Evolutionary conservation across 1,140 invertebrate genomes (phyloP).

Genomic region (Lepidostoma basale): DNA sequence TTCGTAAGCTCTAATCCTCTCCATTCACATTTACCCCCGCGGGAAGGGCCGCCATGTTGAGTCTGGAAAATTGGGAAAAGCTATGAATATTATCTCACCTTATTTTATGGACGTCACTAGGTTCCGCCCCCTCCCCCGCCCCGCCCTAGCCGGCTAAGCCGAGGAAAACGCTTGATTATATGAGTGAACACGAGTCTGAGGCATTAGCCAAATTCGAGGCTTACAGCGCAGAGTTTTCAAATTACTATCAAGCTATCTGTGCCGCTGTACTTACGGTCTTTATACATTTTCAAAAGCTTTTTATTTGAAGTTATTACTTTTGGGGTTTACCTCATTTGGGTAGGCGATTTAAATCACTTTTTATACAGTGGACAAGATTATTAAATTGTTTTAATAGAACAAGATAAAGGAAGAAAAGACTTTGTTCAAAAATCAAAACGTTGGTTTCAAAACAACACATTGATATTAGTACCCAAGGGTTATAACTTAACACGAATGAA

Average conservation of each 20-base stretch:
- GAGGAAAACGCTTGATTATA: constrained; percentile 24
- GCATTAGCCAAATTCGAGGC: constrained; percentile 9
- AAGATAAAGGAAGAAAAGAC: too few relatives aligned
- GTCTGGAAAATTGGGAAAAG: constrained; percentile 36
- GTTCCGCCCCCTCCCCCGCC: constrained; percentile 26
- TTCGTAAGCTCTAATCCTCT: constrained; percentile 28
- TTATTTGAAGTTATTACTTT: too few relatives aligned
- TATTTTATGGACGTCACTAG: constrained; percentile 45
- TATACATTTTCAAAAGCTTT: neutral
- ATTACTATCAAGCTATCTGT: neutral
- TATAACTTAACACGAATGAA: too few relatives aligned
- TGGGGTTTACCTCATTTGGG: too few relatives aligned
- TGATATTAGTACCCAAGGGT: too few relatives aligned
- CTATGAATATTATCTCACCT: constrained; percentile 47
- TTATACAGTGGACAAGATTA: too few relatives aligned
- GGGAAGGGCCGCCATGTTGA: constrained; percentile 10
- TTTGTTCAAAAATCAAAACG: too few relatives aligned
- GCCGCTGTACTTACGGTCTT: neutral
- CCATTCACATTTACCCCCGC: constrained; percentile 20
- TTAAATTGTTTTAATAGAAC: too few relatives aligned
- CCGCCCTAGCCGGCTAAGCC: neutral
- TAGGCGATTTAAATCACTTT: too few relatives aligned
- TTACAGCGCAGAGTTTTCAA: neutral
- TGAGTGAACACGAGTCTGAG: constrained; percentile 13
- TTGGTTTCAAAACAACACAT: too few relatives aligned